Evolutionary conservation across 2,888 invertebrate species (phyloP), one percentile per base, ranked within the genome.

Genomic region (Heliconius charithonia): DNA sequence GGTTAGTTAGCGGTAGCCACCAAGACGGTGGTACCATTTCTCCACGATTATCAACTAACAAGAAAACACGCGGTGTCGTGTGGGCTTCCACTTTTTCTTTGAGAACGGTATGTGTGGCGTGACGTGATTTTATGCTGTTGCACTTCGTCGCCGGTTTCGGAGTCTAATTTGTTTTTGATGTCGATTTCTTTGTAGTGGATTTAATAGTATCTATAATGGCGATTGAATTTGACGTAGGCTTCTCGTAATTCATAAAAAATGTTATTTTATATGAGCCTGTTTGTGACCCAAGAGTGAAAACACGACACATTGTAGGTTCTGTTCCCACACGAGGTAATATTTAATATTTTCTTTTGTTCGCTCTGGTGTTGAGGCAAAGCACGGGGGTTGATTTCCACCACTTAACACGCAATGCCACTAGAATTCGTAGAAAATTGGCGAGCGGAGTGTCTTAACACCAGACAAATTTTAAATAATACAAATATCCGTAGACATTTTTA

Each of bases 41-140:
- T 78, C 56, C 71, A 62, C 75, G 76, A 81, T 81, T 81, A 82
- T 71, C 77, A 79, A 80, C 80, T 81, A 77, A 81, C 73, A 70
- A 62, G 72, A 78, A 80, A 72, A 79, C 67, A 81, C 79, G 67
- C 66, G 70, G 66, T 32, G 37, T 65, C 62, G 51, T 56, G 62
- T 81, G 76, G 78, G 78, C 79, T 82, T 83, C 67, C 27, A 79
- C 22, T 79, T 83, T 82, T 83, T 83, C 71, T 74, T 63, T 56
- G 70, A 32, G 62, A 72, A 37, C 63, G 70, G 62, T 71, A 66
- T 66, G 74, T 71, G 72, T 73, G 37, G 25, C 62, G 75, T 79
- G 41, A 80, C 80, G 81, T 82, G 82, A 83, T 71, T 73, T 59
- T 79, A 80, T 82, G 76, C 75, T 37, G 77, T 62, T 63, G 65